Evolutionary conservation across 2,113 vertebrate genomes (phyloP), one percentile per base, ranked within the genome.

Genomic region (Hystrix brachyura): DNA sequence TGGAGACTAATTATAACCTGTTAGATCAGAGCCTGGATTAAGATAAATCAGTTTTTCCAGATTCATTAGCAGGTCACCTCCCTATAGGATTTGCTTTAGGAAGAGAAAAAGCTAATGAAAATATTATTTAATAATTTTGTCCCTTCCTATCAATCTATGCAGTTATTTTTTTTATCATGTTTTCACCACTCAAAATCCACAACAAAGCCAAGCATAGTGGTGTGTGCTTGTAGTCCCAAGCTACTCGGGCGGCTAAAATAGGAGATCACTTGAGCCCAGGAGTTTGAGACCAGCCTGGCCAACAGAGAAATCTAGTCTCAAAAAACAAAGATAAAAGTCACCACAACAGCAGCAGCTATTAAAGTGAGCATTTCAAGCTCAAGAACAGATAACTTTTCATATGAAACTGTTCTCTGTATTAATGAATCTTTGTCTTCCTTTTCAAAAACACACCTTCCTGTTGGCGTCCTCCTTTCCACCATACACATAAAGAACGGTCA

Each of bases 1-100:
- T 62, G 5, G 87, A 80, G 15, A 91, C 94, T 94, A 91, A 97
- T 96, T 76, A 97, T 78, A 95, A 98, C 89, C 94, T 90, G 71
- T 15, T 79, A 34, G 93, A 95, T 60, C 72, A 96, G n/a, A 34
- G 53, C 25, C 62, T 57, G 86, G 14, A 94, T 25, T 87, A 94
- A 98, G 97, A 97, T 88, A 90, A 87, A 79, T 91, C 0, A 87
- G 87, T 7, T 79, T 57, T 80, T 80, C 90, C 79, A 87, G 83
- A 60, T 90, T 97, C 83, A 85, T n/a, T 48, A 87, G 76, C 67
- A 82, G 98, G 88, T 94, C 65, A 93, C 92, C 91, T 94, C 62
- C 80, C 80, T 76, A 46, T 60, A 94, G 86, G 83, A 97, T 91
- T 34, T 91, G 71, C 64, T 93, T 74, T 72, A 96, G 89, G 7